Base-by-base conservation (phyloP, 2,888 invertebrate species). In the Leptura quadrifasciata region DNA sequence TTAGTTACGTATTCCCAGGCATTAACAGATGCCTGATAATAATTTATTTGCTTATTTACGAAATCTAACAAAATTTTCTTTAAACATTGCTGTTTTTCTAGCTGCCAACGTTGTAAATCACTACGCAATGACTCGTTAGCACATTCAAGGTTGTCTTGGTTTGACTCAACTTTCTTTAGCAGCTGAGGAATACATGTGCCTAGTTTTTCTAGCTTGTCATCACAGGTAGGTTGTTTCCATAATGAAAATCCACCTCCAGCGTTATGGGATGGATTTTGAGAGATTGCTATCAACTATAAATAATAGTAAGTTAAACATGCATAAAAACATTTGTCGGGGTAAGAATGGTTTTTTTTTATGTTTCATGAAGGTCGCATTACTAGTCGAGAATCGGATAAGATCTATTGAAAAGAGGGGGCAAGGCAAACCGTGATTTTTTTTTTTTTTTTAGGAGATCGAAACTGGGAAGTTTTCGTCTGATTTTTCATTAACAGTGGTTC, bases 81-180 rank as follows among this genome's bases (percentile, higher is more conserved):
- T 68, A 94, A 86, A 86, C 93, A 93, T 39, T 90, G 88, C 76
- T 91, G 91, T 84, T 94, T 94, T 80, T 93, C 93, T 39, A 89
- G 85, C 79, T 93, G 92, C 94, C 94, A 94, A 74, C 93, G 89
- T 69, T 93, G 92, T 76, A 94, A 88, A 86, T 94, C 94, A 57
- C 94, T 93, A 68, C 93, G 89, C 31, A 94, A 87, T 85, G 93
- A 92, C 85, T 94, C 93, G 85, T 94, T 94, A 0, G 94, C 93
- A 84, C 93, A 93, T 85, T 93, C 93, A 61, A 93, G 88, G 82
- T 91, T 91, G 87, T 94, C 94, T 85, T 92, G 92, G 65, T 90
- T 85, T 1, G 89, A 85, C 83, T 92, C 92, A 0, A 90, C 90
- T 71, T 90, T 90, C 80, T 91, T 91, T 0, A 90, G 88, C 24